These are phyloP conservation scores for Brachyptera risi DNA, from an alignment of 2,888 invertebrate genomes.

Conservation along the genomic window DNA sequence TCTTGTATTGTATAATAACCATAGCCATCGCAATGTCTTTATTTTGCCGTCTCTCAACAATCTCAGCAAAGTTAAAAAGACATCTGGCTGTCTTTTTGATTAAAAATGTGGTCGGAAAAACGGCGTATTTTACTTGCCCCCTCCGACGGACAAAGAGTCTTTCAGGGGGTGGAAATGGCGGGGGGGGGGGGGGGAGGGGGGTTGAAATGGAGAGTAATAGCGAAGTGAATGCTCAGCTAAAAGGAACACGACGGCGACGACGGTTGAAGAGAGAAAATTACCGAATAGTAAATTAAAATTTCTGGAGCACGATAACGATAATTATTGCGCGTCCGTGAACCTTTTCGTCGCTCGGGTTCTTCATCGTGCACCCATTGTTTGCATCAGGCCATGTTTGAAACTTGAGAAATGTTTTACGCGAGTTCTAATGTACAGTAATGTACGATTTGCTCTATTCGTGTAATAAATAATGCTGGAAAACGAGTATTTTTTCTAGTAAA, in stretches of 20 bases:
- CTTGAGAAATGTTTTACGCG: no score
- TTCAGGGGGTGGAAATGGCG: no score
- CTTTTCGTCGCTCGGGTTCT: background rate
- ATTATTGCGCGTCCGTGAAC: conserved; percentile 2
- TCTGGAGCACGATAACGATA: background rate
- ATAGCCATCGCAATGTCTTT: background rate
- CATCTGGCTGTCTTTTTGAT: conserved; percentile 10
- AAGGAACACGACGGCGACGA: background rate
- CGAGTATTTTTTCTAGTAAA: no score
- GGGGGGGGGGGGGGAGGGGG: background rate
- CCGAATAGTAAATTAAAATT: conserved; percentile 8
- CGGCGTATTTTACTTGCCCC: background rate
- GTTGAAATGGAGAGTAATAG: background rate
- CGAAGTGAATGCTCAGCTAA: no score
- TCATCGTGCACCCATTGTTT: background rate
- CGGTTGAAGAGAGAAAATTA: background rate
- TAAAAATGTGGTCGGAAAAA: conserved; percentile 1
- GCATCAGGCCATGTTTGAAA: background rate
- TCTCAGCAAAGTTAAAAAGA: conserved; percentile 13
- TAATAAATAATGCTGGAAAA: no score
- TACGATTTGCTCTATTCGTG: no score
- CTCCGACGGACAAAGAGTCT: background rate
- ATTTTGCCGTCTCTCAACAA: conserved; percentile 21
- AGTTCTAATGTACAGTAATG: no score
- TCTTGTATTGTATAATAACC: conserved; percentile 16